Percentiles rank a stretch among this genome's conserved stretches.
Conservation (phyloP, 2,888 invertebrate species). For the Siphlonurus alternatus region DNA sequence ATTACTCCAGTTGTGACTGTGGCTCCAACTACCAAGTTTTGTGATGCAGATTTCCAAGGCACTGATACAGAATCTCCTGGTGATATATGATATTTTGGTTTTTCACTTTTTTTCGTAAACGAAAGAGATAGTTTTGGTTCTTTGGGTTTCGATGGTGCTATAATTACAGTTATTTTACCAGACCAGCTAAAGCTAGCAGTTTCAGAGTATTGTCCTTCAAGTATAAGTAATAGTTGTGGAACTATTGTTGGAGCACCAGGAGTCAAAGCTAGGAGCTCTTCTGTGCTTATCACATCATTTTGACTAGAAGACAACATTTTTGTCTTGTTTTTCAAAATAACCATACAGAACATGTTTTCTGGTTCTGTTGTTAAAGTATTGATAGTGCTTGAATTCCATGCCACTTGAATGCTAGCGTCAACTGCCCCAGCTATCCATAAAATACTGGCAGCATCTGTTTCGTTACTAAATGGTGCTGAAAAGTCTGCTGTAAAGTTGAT, state of each 20-base stretch:
- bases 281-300: neutral
- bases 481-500: neutral
- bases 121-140: too few relatives aligned
- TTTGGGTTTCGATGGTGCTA: neutral
- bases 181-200: too few relatives aligned
- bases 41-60: too few relatives aligned
- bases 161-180: too few relatives aligned
- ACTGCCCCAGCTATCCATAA: neutral
- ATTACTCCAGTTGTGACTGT: conserved; percentile 8
- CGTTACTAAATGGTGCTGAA: neutral
- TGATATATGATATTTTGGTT: too few relatives aligned
- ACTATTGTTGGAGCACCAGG: neutral
- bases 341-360: neutral
- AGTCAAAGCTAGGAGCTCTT: neutral
- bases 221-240: neutral
- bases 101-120: too few relatives aligned
- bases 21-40: conserved; percentile 1
- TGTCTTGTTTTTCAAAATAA: too few relatives aligned
- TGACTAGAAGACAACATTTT: neutral
- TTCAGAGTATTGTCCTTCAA: too few relatives aligned
- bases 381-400: neutral
- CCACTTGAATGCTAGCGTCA: neutral
- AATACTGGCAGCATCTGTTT: neutral
- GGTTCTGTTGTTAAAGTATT: neutral
- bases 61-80: too few relatives aligned